Conservation (phyloP, 1,140 invertebrate species). For the Trichoplusia ni region DNA sequence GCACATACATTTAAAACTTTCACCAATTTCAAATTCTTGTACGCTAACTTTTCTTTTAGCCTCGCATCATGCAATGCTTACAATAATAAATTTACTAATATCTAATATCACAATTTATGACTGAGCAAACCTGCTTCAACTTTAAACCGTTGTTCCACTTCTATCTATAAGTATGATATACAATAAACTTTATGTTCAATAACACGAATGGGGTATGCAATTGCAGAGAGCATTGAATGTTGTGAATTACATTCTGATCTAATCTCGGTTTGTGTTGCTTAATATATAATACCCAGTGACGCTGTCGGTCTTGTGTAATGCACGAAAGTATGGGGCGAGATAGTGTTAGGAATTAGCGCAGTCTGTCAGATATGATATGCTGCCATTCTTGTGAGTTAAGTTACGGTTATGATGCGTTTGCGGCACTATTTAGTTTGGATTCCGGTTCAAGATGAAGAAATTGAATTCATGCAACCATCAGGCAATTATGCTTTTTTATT, state of each 20-base stretch:
- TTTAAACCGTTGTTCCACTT: slow-evolving; percentile 16
- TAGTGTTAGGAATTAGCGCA: slow-evolving; percentile 5
- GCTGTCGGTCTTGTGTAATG: not conserved
- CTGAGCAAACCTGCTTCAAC: slow-evolving; percentile 11
- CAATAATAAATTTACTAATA: slow-evolving; percentile 12
- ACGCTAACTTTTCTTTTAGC: not conserved
- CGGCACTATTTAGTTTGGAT: no score
- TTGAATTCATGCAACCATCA: no score
- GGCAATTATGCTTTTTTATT: no score
- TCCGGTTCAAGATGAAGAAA: no score
- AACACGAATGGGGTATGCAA: not conserved
- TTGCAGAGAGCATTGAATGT: slow-evolving; percentile 20
- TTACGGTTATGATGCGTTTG: no score
- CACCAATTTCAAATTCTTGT: slow-evolving; percentile 18
- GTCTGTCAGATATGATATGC: not conserved
- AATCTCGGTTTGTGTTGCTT: slow-evolving; percentile 11
- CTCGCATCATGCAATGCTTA: not conserved
- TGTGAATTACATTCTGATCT: slow-evolving; percentile 19
- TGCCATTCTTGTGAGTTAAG: not conserved
- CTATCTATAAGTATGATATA: slow-evolving; percentile 4
- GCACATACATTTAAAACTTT: slow-evolving; percentile 8
- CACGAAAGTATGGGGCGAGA: not conserved
- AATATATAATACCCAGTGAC: slow-evolving; percentile 9
- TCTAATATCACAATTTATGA: slow-evolving; percentile 20
- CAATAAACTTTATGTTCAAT: slow-evolving; percentile 18